Evolutionary conservation across 2,797 vertebrate genomes (phyloP).

Genomic region (Hydrophis major): DNA sequence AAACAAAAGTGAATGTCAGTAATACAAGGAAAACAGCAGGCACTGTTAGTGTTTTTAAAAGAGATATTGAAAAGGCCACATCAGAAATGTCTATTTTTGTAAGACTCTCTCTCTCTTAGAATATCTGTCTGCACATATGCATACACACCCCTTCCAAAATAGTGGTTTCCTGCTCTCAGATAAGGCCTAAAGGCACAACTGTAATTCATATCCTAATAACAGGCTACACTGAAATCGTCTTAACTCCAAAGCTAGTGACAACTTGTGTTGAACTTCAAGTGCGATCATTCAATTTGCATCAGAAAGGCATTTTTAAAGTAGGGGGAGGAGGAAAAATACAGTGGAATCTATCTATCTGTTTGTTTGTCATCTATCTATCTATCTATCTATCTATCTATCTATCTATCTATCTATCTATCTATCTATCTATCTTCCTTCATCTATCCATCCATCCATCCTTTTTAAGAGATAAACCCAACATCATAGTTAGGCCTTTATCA

Average conservation of each 20-base stretch:
- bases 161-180: background rate
- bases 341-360: background rate
- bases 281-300: background rate
- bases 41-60: background rate
- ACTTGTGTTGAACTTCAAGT: slow-evolving; percentile 23
- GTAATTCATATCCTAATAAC: slow-evolving; percentile 13
- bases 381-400: background rate
- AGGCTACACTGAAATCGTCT: slow-evolving; percentile 4
- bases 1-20: background rate
- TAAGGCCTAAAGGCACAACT: slow-evolving; percentile 14
- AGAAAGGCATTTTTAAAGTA: background rate
- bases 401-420: no score
- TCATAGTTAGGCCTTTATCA: background rate
- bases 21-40: background rate
- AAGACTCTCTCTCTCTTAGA: background rate
- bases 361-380: background rate
- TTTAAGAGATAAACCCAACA: background rate
- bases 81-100: background rate
- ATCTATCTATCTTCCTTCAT: background rate
- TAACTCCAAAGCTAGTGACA: slow-evolving; percentile 26
- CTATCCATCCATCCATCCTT: background rate
- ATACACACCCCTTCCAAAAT: background rate
- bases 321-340: background rate
- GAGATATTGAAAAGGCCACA: background rate
- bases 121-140: background rate